These are phyloP conservation scores for Sabellastarte sp. DNA, from an alignment of 2,888 invertebrate genomes.

Conservation along the genomic window DNA sequence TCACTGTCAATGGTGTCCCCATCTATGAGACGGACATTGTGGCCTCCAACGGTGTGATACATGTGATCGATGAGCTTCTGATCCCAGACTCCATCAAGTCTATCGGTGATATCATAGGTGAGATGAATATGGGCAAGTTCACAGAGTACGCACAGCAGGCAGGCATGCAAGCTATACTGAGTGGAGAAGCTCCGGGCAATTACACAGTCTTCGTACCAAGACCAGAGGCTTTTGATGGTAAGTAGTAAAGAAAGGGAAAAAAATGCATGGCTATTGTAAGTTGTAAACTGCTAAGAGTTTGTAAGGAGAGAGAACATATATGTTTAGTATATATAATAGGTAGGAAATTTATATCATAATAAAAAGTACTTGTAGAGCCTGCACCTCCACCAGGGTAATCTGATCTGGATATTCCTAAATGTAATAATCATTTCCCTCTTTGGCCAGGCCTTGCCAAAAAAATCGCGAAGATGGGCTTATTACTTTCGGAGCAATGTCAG, in stretches of 20 bases:
- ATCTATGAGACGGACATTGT: slow-evolving; percentile 57
- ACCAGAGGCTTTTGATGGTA: slow-evolving; percentile 60
- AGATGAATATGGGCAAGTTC: slow-evolving; percentile 59
- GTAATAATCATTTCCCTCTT: too few relatives aligned
- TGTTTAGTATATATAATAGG: too few relatives aligned
- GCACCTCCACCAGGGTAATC: too few relatives aligned
- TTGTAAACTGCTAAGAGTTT: too few relatives aligned
- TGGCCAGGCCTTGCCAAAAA: too few relatives aligned
- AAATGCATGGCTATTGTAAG: too few relatives aligned
- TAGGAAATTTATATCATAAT: too few relatives aligned
- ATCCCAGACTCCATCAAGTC: slow-evolving; percentile 56
- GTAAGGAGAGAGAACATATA: too few relatives aligned
- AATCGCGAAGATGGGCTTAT: too few relatives aligned
- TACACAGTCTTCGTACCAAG: slow-evolving; percentile 63
- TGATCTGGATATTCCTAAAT: too few relatives aligned
- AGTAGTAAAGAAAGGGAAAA: not conserved
- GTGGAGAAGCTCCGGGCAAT: slow-evolving; percentile 54
- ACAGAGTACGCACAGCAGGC: slow-evolving; percentile 58
- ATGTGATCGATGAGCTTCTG: slow-evolving; percentile 61
- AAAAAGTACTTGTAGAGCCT: too few relatives aligned
- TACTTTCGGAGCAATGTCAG: too few relatives aligned
- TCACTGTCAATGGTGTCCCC: slow-evolving; percentile 57
- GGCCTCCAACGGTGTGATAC: slow-evolving; percentile 62
- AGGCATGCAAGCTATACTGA: slow-evolving; percentile 59
- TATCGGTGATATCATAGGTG: slow-evolving; percentile 52